These are phyloP conservation scores for Boulengeromyrus knoepffleri DNA, from an alignment of 2,113 vertebrate genomes.

Conservation along the genomic window DNA sequence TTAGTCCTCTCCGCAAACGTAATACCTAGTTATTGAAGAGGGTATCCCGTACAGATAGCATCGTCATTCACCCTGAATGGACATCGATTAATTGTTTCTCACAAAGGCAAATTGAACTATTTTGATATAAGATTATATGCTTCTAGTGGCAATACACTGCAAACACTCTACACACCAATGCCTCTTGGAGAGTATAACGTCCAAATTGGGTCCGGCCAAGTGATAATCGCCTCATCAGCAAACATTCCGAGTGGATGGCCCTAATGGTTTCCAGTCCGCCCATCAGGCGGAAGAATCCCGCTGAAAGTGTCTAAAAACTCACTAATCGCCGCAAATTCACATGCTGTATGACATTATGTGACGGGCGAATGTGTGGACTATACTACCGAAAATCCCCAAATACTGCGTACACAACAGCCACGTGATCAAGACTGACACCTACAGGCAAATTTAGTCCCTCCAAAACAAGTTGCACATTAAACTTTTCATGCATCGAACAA, in stretches of 20 bases:
- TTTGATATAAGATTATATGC: conserved; percentile 63
- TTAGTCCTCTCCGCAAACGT: conserved; percentile 46
- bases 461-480: neutral
- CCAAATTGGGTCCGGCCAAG: conserved; percentile 39
- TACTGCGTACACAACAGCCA: neutral
- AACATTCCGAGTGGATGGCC: conserved; percentile 43
- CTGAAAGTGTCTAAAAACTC: conserved; percentile 23
- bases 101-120: conserved; percentile 62
- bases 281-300: neutral
- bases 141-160: conserved; percentile 61
- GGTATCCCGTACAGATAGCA: conserved; percentile 11
- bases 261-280: conserved; percentile 25
- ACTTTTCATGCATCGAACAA: neutral
- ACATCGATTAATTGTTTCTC: conserved; percentile 72
- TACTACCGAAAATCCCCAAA: neutral
- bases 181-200: conserved; percentile 40
- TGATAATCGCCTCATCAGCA: conserved; percentile 61
- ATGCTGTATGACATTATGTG: neutral
- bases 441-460: conserved; percentile 2
- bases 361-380: neutral
- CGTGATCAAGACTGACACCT: conserved; percentile 17
- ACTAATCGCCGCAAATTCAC: neutral
- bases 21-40: conserved; percentile 51
- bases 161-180: conserved; percentile 46
- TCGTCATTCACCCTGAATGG: conserved; percentile 39